These are phyloP conservation scores for Drosophila arizonae DNA, from an alignment of 1,140 invertebrate genomes.

Conservation along the genomic window DNA sequence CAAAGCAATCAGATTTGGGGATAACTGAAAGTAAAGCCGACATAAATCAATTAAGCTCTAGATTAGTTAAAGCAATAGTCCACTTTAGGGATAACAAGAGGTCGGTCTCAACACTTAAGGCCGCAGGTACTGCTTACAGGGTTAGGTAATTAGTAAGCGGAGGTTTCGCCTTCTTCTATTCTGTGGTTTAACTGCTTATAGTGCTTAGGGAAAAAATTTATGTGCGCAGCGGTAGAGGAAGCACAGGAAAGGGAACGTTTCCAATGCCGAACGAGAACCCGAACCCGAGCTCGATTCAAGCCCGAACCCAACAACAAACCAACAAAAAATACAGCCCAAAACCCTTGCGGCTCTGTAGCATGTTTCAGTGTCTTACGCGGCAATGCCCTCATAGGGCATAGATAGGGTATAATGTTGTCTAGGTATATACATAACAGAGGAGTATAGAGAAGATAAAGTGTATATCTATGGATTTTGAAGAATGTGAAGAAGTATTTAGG, in stretches of 20 bases:
- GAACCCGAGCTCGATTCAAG: not conserved
- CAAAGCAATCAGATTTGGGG: no score
- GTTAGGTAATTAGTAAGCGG: not conserved
- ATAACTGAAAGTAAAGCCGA: no score
- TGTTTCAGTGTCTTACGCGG: constrained; percentile 56
- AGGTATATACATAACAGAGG: not conserved
- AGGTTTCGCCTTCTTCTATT: not conserved
- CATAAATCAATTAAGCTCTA: no score
- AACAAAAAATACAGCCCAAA: not conserved
- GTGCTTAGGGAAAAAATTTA: not conserved
- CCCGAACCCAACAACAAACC: not conserved
- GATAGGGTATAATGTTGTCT: not conserved
- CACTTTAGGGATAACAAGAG: no score
- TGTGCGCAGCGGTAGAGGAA: not conserved
- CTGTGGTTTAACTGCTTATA: not conserved
- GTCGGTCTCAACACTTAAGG: no score
- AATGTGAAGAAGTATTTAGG: no score
- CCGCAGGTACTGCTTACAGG: not conserved
- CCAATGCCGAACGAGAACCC: not conserved
- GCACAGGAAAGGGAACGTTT: not conserved
- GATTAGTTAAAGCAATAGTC: no score
- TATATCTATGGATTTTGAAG: no score
- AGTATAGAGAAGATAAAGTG: no score
- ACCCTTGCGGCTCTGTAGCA: constrained; percentile 37
- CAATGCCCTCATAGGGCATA: not conserved